Percentiles rank a stretch among this genome's conserved stretches.
Conservation (phyloP, 2,113 vertebrate species). For the Ariopsis seemanni region DNA sequence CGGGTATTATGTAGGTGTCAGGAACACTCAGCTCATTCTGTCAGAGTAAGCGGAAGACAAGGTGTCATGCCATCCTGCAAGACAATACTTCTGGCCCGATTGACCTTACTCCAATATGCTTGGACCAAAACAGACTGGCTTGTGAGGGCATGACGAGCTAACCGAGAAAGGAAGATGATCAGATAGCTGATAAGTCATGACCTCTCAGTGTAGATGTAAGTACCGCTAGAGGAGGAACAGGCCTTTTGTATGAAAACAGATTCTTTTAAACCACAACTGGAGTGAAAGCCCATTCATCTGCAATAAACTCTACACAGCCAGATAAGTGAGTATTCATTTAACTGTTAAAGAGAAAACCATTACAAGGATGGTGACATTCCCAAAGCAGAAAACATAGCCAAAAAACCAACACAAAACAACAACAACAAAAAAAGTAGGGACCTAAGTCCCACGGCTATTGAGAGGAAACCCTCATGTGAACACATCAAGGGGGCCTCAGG, state of each 20-base stretch:
- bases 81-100: conserved; percentile 81
- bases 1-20: conserved; percentile 85
- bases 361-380: not conserved
- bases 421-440: conserved; percentile 25
- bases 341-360: not conserved
- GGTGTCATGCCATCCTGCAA: conserved; percentile 81
- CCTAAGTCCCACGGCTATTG: conserved; percentile 42
- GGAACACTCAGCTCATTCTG: conserved; percentile 81
- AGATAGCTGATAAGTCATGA: not conserved
- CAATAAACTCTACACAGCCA: not conserved
- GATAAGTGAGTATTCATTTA: conserved; percentile 12
- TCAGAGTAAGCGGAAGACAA: conserved; percentile 57
- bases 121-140: conserved; percentile 40
- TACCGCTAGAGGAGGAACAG: not conserved
- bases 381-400: conserved; percentile 29
- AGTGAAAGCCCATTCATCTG: not conserved
- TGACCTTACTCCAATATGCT: conserved; percentile 60
- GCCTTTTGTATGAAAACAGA: not conserved
- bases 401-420: conserved; percentile 16
- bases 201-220: not conserved
- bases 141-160: not conserved
- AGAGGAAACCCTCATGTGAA: conserved; percentile 36
- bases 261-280: not conserved
- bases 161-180: not conserved
- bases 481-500: conserved; percentile 43